phyloP scores from a whole-genome alignment of 2,113 vertebrate species.

The Forbesichthys papilliferus region DNA sequence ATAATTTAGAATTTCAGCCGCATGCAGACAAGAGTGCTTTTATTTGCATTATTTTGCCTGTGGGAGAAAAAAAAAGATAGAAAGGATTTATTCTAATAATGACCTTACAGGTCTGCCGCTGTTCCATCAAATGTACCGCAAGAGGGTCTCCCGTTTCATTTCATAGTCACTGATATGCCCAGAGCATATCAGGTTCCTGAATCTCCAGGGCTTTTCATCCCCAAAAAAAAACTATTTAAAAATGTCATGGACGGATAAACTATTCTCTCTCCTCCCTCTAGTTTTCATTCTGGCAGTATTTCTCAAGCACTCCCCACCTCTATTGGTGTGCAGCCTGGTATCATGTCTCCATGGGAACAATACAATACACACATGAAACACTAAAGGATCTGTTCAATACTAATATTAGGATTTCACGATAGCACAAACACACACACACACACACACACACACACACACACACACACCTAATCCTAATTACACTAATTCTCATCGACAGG shows the following conservation, averaged over 20 bases:
- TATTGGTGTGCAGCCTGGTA: constrained; percentile 1
- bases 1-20: not conserved
- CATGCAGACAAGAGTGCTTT: not conserved
- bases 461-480: constrained; percentile 55
- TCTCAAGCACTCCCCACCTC: not conserved
- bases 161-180: constrained; percentile 62
- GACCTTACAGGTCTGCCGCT: constrained; percentile 35
- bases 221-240: constrained; percentile 21
- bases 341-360: constrained; percentile 17
- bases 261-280: constrained; percentile 13
- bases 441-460: constrained; percentile 11
- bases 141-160: constrained; percentile 59
- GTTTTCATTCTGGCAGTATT: constrained; percentile 17
- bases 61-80: too few species aligned
- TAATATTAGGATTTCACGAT: not conserved
- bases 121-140: constrained; percentile 26
- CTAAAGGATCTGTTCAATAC: not conserved
- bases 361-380: not conserved
- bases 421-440: not conserved
- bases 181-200: constrained; percentile 50
- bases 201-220: constrained; percentile 53
- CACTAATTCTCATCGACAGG: constrained; percentile 35
- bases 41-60: too few species aligned
- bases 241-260: constrained; percentile 30
- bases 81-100: constrained; percentile 24